Percentiles rank a stretch among this genome's conserved stretches.
phyloP scores from a whole-genome alignment of 2,113 vertebrate genomes.

The Gallinago paraguaiae region DNA sequence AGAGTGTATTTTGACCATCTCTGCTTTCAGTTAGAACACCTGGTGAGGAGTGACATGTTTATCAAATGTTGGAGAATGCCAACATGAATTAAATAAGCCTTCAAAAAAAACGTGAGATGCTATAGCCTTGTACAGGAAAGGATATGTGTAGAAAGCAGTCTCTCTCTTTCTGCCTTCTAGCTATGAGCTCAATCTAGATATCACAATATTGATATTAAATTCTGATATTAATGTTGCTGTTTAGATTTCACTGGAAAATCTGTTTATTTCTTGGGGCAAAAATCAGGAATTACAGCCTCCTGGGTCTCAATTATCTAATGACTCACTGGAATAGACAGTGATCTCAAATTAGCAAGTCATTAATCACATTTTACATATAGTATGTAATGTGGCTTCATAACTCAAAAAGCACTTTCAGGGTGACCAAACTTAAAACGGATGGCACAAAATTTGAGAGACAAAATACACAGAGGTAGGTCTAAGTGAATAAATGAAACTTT shows the following conservation, averaged over 20 bases:
- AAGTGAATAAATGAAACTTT: not conserved
- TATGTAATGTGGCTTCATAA: not conserved
- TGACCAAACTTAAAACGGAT: not conserved
- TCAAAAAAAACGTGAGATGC: slow-evolving; percentile 65
- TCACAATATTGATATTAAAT: slow-evolving; percentile 71
- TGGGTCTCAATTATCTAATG: slow-evolving; percentile 47
- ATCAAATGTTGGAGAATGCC: slow-evolving; percentile 74
- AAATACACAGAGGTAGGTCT: not conserved
- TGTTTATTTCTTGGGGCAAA: slow-evolving; percentile 47
- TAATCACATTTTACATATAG: not conserved
- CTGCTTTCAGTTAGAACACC: slow-evolving; percentile 69
- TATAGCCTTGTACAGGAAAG: slow-evolving; percentile 41
- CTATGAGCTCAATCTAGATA: slow-evolving; percentile 50
- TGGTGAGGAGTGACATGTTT: slow-evolving; percentile 74
- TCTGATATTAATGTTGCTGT: slow-evolving; percentile 66
- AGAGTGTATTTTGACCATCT: slow-evolving; percentile 13
- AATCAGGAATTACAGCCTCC: slow-evolving; percentile 48
- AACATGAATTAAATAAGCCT: slow-evolving; percentile 76
- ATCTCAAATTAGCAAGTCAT: slow-evolving; percentile 35
- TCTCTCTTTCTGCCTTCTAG: slow-evolving; percentile 55
- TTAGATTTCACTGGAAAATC: slow-evolving; percentile 62
- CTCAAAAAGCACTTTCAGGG: not conserved
- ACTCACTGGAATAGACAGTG: slow-evolving; percentile 24
- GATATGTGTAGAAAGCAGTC: slow-evolving; percentile 39
- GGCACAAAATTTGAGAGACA: not conserved